Base-by-base conservation (phyloP, 2,797 vertebrate species). In the Apogon talboti region DNA sequence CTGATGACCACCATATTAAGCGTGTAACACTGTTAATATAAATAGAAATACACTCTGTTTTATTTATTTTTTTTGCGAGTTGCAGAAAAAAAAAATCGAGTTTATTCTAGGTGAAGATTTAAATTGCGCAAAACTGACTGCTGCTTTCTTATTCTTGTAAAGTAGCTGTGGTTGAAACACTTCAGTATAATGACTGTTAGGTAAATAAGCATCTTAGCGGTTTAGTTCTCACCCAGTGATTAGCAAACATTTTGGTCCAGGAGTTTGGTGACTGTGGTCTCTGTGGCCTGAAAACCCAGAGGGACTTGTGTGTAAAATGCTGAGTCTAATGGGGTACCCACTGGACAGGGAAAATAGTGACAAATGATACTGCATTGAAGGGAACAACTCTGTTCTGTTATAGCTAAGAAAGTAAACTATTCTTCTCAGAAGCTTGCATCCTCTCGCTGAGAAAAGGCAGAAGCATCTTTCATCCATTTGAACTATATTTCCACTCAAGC, bases 261-360 rank as follows among this genome's bases (percentile, higher is more conserved):
- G 45, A 47, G 30, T 57, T 68, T 66, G 18, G 65, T 62, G 56
- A 45, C 40, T 64, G 60, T 66, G 62, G 66, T 76, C 48, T 43
- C 59, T 71, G 11, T 50, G 75, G 56, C 63, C 54, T 55, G 35
- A 70, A 71, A 82, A 61, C 71, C 72, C 64, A 78, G 76, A 62
- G 74, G 46, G 41, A 55, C 33, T 60, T 58, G 61, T 78, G 45
- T 50, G 77, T 28, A 56, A 89, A 84, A 84, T 56, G 86, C 82
- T 85, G 82, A 89, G 71, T 76, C 55, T 48, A 75, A 71, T 68
- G 55, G 66, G 81, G 77, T 77, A 63, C 56, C 55, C 63, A 48
- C 48, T 71, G 82, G 81, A 83, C 77, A 71, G 82, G 53, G 68
- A 66, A 84, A 87, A 87, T 85, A 18, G 74, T 87, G 86, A 91